A percentile compares a stretch with the other conserved stretches of the same genome.
Evolutionary conservation across 2,888 invertebrate genomes (phyloP).

Genomic region (Trisateles emortualis): DNA sequence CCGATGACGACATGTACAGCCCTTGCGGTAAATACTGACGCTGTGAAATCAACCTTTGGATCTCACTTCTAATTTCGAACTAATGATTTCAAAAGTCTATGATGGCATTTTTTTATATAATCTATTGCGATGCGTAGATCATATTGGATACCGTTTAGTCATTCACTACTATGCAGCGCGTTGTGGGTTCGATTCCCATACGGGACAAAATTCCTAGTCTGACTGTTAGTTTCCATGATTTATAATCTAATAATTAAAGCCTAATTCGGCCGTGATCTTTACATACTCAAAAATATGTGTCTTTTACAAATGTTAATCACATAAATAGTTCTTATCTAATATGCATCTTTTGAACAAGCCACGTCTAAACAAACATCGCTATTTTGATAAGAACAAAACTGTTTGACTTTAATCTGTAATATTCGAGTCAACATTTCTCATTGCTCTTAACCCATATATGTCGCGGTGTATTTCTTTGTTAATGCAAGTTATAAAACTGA

Average conservation of each 20-base stretch:
- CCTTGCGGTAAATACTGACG: conserved; percentile 70
- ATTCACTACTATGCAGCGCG: too few relatives aligned
- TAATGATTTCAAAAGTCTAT: too few relatives aligned
- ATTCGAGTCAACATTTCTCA: conserved; percentile 33
- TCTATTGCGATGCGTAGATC: too few relatives aligned
- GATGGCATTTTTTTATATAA: too few relatives aligned
- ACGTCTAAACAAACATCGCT: conserved; percentile 16
- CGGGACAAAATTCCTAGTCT: too few relatives aligned
- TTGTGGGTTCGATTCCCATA: too few relatives aligned
- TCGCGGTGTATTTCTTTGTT: conserved; percentile 25
- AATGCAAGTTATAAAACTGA: conserved; percentile 15
- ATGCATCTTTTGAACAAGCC: conserved; percentile 40
- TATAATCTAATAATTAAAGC: too few relatives aligned
- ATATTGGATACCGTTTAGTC: too few relatives aligned
- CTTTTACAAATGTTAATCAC: background rate
- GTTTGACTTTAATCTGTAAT: conserved; percentile 19
- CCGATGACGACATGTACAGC: conserved; percentile 74
- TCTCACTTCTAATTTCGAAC: conserved; percentile 34
- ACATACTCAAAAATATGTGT: background rate
- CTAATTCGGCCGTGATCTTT: too few relatives aligned
- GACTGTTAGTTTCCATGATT: too few relatives aligned
- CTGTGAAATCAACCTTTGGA: conserved; percentile 64
- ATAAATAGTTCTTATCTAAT: conserved; percentile 26
- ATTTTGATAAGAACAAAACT: conserved; percentile 36
- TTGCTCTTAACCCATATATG: conserved; percentile 38